Conservation (phyloP, 2,113 vertebrate genomes). For the Synodontis membranacea region DNA sequence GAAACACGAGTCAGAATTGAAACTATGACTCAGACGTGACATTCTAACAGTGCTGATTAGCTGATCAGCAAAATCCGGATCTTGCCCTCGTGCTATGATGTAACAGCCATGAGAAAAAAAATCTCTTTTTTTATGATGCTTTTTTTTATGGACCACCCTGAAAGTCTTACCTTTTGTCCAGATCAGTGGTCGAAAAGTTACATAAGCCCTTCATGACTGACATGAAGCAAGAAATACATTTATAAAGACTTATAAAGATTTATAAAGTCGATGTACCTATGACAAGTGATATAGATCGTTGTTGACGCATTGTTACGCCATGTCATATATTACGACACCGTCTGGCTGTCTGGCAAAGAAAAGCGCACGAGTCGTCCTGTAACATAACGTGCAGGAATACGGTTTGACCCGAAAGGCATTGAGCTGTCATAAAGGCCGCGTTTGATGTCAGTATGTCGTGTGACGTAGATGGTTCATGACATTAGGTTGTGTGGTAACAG, state of each 20-base stretch:
- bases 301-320: neutral
- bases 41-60: neutral
- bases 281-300: neutral
- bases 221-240: neutral
- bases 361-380: neutral
- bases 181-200: neutral
- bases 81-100: neutral
- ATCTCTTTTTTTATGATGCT: neutral
- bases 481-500: neutral
- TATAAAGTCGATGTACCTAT: too few relatives aligned
- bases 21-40: neutral
- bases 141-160: neutral
- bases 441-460: neutral
- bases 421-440: neutral
- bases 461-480: neutral
- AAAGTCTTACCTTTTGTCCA: neutral
- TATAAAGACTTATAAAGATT: too few relatives aligned
- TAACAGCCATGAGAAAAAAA: neutral
- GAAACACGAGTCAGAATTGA: neutral
- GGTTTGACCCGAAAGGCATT: neutral
- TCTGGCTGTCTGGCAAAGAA: slow-evolving; percentile 15
- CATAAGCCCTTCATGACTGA: neutral
- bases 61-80: neutral
- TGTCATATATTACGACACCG: neutral
- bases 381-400: neutral